Evolutionary conservation across 1,140 invertebrate species (phyloP).

Genomic region (Macrosteles quadrilineatus): DNA sequence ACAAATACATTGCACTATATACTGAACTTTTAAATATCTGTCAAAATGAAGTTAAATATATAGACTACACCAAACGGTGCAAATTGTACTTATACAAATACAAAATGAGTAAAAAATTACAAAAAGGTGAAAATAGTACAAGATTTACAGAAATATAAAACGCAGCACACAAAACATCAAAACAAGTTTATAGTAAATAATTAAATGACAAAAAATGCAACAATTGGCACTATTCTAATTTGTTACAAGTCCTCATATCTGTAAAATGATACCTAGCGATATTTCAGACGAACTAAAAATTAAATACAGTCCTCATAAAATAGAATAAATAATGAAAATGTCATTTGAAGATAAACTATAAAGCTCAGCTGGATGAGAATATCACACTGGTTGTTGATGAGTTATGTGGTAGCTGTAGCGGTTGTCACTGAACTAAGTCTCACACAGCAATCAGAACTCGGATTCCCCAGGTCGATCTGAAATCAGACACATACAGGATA

Average conservation of each 20-base stretch:
- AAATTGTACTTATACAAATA: constrained; percentile 16
- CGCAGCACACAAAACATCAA: constrained; percentile 20
- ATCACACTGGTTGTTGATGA: too few relatives aligned
- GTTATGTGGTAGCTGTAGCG: too few relatives aligned
- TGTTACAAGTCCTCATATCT: too few relatives aligned
- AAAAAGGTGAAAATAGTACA: constrained; percentile 14
- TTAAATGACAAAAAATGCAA: constrained; percentile 14
- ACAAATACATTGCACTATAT: too few relatives aligned
- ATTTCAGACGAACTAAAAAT: too few relatives aligned
- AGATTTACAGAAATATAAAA: neutral
- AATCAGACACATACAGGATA: constrained; percentile 22
- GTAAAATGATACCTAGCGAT: too few relatives aligned
- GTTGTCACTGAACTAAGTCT: constrained; percentile 2
- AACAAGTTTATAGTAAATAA: constrained; percentile 18
- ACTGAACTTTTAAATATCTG: too few relatives aligned
- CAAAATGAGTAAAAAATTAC: constrained; percentile 28
- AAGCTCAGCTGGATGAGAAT: too few relatives aligned
- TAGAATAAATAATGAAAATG: too few relatives aligned
- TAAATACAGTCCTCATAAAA: too few relatives aligned
- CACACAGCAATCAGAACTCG: constrained; percentile 29
- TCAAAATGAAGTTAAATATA: too few relatives aligned
- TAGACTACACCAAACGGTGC: neutral
- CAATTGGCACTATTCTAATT: neutral
- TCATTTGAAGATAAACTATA: too few relatives aligned
- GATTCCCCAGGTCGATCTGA: constrained; percentile 36